These are phyloP conservation scores for Portunus trituberculatus DNA, from an alignment of 1,140 invertebrate genomes.

Conservation along the genomic window DNA sequence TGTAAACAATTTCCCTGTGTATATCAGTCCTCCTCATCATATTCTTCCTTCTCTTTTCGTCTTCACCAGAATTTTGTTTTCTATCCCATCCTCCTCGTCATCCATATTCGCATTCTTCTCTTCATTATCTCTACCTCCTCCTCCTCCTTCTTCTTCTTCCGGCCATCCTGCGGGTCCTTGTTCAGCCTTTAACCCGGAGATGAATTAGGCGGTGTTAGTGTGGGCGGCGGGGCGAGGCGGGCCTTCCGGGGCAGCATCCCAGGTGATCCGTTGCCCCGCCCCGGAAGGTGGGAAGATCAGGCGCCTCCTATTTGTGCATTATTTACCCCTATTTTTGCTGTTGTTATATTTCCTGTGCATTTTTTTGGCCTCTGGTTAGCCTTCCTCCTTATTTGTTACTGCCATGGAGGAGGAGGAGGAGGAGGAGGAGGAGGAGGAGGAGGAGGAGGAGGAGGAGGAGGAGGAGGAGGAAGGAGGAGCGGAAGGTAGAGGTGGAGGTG, in stretches of 20 bases:
- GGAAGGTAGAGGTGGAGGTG: background rate
- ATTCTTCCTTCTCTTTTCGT: too few species aligned
- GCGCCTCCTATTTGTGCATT: background rate
- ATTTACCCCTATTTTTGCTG: background rate
- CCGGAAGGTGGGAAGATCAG: background rate
- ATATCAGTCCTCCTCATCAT: too few species aligned
- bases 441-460: background rate
- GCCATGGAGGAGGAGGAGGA: background rate
- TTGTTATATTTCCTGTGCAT: background rate
- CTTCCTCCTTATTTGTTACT: background rate
- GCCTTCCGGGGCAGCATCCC: background rate
- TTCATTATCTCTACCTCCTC: background rate
- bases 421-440: too few species aligned
- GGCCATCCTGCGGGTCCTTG: background rate
- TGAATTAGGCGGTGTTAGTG: background rate
- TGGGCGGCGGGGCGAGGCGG: conserved; percentile 3
- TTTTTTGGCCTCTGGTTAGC: background rate
- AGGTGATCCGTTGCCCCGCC: background rate
- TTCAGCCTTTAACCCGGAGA: conserved; percentile 18
- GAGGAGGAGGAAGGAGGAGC: background rate
- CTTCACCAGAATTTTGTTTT: background rate
- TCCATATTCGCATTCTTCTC: background rate
- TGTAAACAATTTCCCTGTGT: too few species aligned
- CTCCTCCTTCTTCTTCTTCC: background rate
- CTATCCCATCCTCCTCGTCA: background rate